phyloP scores from a whole-genome alignment of 2,888 invertebrate genomes.

The Drosophila lutescens region DNA sequence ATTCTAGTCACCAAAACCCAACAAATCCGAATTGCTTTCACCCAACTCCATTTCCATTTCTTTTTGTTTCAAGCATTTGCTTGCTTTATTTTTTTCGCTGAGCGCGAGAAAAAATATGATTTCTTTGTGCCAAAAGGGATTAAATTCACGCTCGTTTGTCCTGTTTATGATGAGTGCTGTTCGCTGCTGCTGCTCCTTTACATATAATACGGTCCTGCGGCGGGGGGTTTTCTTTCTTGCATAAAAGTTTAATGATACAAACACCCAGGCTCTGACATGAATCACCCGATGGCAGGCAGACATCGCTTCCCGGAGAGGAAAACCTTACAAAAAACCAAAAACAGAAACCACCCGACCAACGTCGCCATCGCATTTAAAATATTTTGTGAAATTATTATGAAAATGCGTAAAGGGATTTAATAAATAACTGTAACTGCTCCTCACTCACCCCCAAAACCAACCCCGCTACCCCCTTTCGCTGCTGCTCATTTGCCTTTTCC shows the following conservation, averaged over 20 bases:
- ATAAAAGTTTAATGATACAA: slow-evolving; percentile 70
- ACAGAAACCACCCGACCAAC: slow-evolving; percentile 12
- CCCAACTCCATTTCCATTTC: slow-evolving; percentile 20
- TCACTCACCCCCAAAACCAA: slow-evolving; percentile 41
- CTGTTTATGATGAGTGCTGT: slow-evolving; percentile 75
- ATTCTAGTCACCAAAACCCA: slow-evolving; percentile 2
- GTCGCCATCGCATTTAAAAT: slow-evolving; percentile 69
- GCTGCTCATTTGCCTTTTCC: slow-evolving; percentile 39
- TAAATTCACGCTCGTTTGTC: slow-evolving; percentile 79
- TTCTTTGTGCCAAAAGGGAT: slow-evolving; percentile 83
- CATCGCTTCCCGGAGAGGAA: slow-evolving; percentile 17
- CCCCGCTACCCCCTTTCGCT: slow-evolving; percentile 10
- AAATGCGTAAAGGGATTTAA: slow-evolving; percentile 83
- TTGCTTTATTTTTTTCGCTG: slow-evolving; percentile 32
- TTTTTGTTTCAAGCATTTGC: slow-evolving; percentile 19
- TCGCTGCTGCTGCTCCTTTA: slow-evolving; percentile 28
- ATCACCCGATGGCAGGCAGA: slow-evolving; percentile 66
- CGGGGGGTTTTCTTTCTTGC: slow-evolving; percentile 46
- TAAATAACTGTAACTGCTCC: slow-evolving; percentile 83
- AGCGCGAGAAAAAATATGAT: slow-evolving; percentile 73
- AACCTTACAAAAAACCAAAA: not conserved
- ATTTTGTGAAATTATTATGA: slow-evolving; percentile 82
- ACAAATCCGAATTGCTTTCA: not conserved
- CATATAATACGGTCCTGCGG: not conserved
- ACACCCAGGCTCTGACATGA: slow-evolving; percentile 66